Evolutionary conservation across 2,797 vertebrate genomes (phyloP).

Genomic region (Nannoperca australis): DNA sequence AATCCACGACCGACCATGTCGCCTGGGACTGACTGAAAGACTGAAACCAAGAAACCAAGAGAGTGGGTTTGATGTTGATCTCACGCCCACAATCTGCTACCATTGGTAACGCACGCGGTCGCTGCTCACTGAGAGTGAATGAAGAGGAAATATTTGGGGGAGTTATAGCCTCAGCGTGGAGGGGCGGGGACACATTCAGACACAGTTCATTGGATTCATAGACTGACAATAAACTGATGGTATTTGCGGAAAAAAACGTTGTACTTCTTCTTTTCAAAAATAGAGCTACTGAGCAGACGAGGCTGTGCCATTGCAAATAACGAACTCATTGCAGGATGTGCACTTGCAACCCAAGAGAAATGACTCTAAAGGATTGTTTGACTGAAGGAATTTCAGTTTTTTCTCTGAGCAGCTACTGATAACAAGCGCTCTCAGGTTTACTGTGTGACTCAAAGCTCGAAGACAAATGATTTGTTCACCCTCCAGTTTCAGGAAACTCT

Average conservation of each 20-base stretch:
- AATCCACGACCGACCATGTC: slow-evolving; percentile 30
- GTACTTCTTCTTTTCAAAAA: slow-evolving; percentile 64
- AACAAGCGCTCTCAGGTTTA: neutral
- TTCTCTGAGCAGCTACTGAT: neutral
- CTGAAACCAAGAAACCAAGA: slow-evolving; percentile 25
- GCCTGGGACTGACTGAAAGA: neutral
- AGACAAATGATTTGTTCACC: neutral
- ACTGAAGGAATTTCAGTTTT: neutral
- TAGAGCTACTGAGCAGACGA: slow-evolving; percentile 3
- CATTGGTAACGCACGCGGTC: neutral
- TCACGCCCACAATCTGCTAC: slow-evolving; percentile 13
- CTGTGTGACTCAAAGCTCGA: slow-evolving; percentile 32
- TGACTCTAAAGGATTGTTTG: neutral
- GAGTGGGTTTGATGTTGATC: neutral
- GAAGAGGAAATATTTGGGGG: slow-evolving; percentile 25
- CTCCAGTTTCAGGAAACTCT: neutral
- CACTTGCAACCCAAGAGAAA: neutral
- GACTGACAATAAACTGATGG: neutral
- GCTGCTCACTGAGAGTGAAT: slow-evolving; percentile 5
- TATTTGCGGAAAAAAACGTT: neutral
- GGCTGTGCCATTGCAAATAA: neutral
- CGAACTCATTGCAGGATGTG: neutral
- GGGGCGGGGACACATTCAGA: slow-evolving; percentile 44
- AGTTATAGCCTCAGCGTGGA: neutral
- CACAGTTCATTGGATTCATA: slow-evolving; percentile 11